These are phyloP conservation scores for Clunio marinus DNA, from an alignment of 2,888 invertebrate species.

Conservation along the genomic window DNA sequence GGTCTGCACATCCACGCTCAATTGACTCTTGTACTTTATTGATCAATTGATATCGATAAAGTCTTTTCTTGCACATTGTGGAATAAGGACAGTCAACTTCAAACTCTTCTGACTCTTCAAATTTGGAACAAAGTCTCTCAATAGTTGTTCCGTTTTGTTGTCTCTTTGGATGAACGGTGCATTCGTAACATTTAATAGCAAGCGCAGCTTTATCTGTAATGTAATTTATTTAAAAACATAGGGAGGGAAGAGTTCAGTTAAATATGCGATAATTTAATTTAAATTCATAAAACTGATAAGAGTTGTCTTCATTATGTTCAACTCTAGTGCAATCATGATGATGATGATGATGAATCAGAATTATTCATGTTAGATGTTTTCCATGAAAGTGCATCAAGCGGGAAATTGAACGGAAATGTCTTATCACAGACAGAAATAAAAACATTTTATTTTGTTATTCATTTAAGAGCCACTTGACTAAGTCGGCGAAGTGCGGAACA, in stretches of 20 bases:
- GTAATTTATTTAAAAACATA: conserved; percentile 26
- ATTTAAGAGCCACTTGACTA: background rate
- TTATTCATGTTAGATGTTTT: no score
- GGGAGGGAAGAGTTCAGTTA: background rate
- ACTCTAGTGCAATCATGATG: no score
- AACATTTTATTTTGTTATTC: no score
- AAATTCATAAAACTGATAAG: background rate
- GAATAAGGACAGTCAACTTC: conserved; percentile 74
- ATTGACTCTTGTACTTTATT: conserved; percentile 52
- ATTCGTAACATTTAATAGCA: conserved; percentile 69
- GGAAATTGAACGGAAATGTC: background rate
- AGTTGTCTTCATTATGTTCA: background rate
- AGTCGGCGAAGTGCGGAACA: background rate
- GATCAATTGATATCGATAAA: conserved; percentile 61
- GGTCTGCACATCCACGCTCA: conserved; percentile 67
- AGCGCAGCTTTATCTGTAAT: conserved; percentile 44
- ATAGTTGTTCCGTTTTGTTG: conserved; percentile 56
- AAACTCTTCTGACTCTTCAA: conserved; percentile 66
- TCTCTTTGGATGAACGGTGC: conserved; percentile 61
- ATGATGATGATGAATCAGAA: no score
- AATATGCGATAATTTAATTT: background rate
- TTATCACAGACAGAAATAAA: conserved; percentile 1
- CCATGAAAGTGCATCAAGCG: background rate
- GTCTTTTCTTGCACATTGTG: conserved; percentile 77
- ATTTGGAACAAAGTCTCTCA: conserved; percentile 68